phyloP scores from a whole-genome alignment of 2,888 invertebrate genomes.

The Sminthurides aquaticus region DNA sequence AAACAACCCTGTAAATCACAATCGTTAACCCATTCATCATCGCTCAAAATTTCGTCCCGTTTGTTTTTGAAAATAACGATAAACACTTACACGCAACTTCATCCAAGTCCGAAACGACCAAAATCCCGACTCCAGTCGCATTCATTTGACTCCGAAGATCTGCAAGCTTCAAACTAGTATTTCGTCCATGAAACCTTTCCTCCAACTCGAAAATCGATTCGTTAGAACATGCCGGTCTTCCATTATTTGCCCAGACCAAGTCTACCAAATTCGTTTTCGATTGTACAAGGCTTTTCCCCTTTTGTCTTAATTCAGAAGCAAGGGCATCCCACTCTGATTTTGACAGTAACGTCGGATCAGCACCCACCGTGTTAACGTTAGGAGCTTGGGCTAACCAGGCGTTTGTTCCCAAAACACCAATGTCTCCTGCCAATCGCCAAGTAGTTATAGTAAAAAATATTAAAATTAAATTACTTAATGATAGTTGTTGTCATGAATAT shows the following conservation, averaged over 20 bases:
- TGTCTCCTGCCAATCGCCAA: slow-evolving; percentile 21
- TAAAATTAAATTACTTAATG: no score
- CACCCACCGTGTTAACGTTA: slow-evolving; percentile 34
- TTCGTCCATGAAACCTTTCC: slow-evolving; percentile 45
- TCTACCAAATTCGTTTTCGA: slow-evolving; percentile 48
- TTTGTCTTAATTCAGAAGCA: slow-evolving; percentile 27
- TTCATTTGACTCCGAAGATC: slow-evolving; percentile 60
- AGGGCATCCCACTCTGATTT: slow-evolving; percentile 43
- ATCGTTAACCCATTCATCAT: no score
- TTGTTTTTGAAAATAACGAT: no score
- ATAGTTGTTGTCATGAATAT: no score
- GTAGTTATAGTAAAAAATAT: no score
- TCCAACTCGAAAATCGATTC: slow-evolving; percentile 46
- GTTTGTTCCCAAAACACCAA: slow-evolving; percentile 37
- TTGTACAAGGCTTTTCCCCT: slow-evolving; percentile 40
- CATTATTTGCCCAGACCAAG: slow-evolving; percentile 46
- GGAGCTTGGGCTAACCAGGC: slow-evolving; percentile 42
- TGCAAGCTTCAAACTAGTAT: slow-evolving; percentile 54
- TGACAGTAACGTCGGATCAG: slow-evolving; percentile 44
- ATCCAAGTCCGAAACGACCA: slow-evolving; percentile 71
- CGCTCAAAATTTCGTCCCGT: no score
- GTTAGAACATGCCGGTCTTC: slow-evolving; percentile 46
- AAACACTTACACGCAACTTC: slow-evolving; percentile 73
- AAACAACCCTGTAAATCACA: slow-evolving; percentile 63
- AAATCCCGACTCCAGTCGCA: slow-evolving; percentile 57